Evolutionary conservation across 1,140 invertebrate species (phyloP).

Genomic region (Eumeta japonica): DNA sequence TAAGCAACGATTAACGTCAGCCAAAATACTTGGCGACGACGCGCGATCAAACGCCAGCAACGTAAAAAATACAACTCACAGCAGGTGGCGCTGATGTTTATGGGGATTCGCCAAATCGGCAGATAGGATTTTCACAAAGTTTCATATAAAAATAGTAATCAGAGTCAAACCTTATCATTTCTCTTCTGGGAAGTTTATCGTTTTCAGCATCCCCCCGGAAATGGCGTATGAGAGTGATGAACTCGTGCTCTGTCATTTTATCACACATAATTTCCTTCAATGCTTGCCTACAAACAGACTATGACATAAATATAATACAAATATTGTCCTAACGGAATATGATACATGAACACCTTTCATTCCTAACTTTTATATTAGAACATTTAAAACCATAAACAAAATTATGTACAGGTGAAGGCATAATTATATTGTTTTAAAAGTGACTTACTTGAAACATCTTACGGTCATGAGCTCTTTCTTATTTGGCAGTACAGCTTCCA

Average conservation of each 20-base stretch:
- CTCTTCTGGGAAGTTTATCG: slow-evolving; percentile 44
- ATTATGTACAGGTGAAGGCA: too few species aligned
- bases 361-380: too few species aligned
- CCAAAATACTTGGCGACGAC: too few species aligned
- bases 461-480: slow-evolving; percentile 52
- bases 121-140: too few species aligned
- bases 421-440: too few species aligned
- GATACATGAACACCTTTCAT: not conserved
- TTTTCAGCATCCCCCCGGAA: slow-evolving; percentile 57
- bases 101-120: too few species aligned
- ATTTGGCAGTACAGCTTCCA: slow-evolving; percentile 49
- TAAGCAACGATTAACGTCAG: too few species aligned
- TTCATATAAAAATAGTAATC: not conserved
- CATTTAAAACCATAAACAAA: too few species aligned
- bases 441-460: slow-evolving; percentile 57
- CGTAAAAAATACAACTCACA: too few species aligned
- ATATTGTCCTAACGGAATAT: not conserved
- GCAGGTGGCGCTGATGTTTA: too few species aligned
- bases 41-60: too few species aligned
- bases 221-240: slow-evolving; percentile 68
- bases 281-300: slow-evolving; percentile 53
- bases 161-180: slow-evolving; percentile 51
- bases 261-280: slow-evolving; percentile 62
- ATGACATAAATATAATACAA: slow-evolving; percentile 4
- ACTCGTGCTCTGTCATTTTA: slow-evolving; percentile 74